Base-by-base conservation (phyloP, 2,797 vertebrate genomes). In the Onychomys arenicola region DNA sequence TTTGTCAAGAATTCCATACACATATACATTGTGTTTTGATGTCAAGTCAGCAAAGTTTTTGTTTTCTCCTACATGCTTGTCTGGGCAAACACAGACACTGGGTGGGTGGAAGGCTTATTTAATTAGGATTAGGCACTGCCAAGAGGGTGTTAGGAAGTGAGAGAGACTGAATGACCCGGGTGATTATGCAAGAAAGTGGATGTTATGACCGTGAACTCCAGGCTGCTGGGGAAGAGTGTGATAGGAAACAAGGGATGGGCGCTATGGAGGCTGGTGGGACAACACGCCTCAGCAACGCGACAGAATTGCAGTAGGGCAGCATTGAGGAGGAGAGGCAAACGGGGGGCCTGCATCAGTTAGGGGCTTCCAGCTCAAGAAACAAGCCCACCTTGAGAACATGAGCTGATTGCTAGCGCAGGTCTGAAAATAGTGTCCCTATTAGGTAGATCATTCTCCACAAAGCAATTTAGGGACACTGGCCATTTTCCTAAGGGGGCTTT, bases 281-380 rank as follows among this genome's bases (percentile, higher is more conserved):
- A 43, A 9, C 17, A 14, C 34, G 40, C 32, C 77, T 90, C 21
- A 2, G 12, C 4, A 27, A 49, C 37, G 5, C 61, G 7, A 9
- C 29, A 78, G n/a, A n/a, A 73, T 40, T 4, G 10, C 40, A 5
- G 6, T 76, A 21, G 37, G 4, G 34, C 40, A 52, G 14, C 55
- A 49, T 16, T 78, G 25, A 17, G 65, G 34, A 55, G 14, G 78
- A 40, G 29, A 80, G 19, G 16, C 6, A 13, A n/a, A 1, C 12
- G 21, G 1, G 23, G 2, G 37, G 37, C 49, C 4, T 29, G 8
- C 1, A 21, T n/a, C 34, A 8, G 1, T 7, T 5, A 34, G 17
- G 82, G 6, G 43, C 9, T n/a, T 29, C 37, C 11, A 6, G 46
- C 6, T 12, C 19, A 34, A 27, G 59, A 76, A 90, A 40, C n/a